Base-by-base conservation (phyloP, 2,113 vertebrate species). In the Arothron firmamentum region DNA sequence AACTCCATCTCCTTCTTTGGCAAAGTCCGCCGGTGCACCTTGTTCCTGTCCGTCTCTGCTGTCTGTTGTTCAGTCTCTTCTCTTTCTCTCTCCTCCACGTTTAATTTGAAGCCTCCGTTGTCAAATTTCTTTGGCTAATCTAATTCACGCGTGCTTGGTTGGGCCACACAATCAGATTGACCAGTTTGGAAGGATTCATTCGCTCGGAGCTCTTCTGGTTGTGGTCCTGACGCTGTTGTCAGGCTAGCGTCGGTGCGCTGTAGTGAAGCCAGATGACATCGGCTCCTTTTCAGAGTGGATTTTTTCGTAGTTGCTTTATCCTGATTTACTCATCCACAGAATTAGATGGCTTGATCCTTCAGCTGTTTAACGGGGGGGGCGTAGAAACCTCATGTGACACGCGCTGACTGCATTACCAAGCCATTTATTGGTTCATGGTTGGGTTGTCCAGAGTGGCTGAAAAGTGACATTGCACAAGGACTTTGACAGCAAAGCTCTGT, bases 1-100 rank as follows among this genome's bases (percentile, higher is more conserved):
- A 71, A 31, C 73, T 63, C 12, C 59, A 55, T 86, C 59, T 84
- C 82, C 84, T 82, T 86, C 59, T 86, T 82, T 82, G 84, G 84
- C 52, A 10, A 82, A 43, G 59, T 50, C 1, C 56, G 65, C 62
- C 5, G 0, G 8, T 19, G 19, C 75, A 23, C 54, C 62, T 28
- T 58, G 21, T 31, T 50, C 53, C 41, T 57, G 51, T 38, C 28
- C 14, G 18, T 67, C 59, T 52, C 55, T 52, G 34, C 21, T 46
- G n/a, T 75, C 63, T 66, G 45, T 68, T 48, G 19, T 28, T 38
- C 28, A 2, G 56, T 60, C 70, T 62, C 41, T 59, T 63, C 42
- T 71, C 34, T 51, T 47, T 50, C 20, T 54, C 42, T 77, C 63
- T 34, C 56, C 48, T 58, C 52, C 65, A 51, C 62, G 1, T 65